Conservation (phyloP, 2,797 vertebrate genomes). For the Scleropages formosus region DNA sequence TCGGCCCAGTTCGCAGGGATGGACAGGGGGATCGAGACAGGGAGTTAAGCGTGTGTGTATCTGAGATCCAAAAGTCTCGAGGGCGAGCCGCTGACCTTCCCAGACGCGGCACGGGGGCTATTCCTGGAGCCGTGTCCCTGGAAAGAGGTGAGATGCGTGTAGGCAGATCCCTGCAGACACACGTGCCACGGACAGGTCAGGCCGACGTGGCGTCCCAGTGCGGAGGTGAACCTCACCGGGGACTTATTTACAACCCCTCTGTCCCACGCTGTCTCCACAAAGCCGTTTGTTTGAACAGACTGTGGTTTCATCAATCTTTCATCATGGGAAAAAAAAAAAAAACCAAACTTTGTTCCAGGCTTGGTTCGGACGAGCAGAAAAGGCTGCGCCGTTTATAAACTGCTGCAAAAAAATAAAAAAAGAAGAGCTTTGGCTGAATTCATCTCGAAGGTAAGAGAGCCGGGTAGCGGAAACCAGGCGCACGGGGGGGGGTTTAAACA, state of each 20-base stretch:
- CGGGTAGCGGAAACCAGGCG: background rate
- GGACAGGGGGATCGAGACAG: background rate
- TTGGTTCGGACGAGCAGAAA: background rate
- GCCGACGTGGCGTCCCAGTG: background rate
- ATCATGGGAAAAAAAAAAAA: conserved; percentile 21
- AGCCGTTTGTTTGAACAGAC: background rate
- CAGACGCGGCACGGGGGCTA: background rate
- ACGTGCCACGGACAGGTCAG: no score
- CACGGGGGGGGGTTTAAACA: background rate
- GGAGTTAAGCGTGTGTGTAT: background rate
- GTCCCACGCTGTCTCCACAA: background rate
- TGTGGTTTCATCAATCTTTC: conserved; percentile 25
- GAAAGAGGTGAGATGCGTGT: background rate
- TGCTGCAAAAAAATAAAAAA: no score
- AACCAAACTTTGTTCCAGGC: conserved; percentile 17
- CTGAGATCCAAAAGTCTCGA: no score
- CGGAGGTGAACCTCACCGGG: background rate
- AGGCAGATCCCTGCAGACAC: background rate
- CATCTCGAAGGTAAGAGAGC: background rate
- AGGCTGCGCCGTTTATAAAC: background rate
- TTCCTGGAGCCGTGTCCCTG: background rate
- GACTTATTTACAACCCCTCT: conserved; percentile 1
- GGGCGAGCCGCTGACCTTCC: background rate
- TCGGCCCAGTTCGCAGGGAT: background rate
- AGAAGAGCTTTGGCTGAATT: conserved; percentile 15